phyloP scores from a whole-genome alignment of 2,888 invertebrate genomes.

The Ochropacha duplaris region DNA sequence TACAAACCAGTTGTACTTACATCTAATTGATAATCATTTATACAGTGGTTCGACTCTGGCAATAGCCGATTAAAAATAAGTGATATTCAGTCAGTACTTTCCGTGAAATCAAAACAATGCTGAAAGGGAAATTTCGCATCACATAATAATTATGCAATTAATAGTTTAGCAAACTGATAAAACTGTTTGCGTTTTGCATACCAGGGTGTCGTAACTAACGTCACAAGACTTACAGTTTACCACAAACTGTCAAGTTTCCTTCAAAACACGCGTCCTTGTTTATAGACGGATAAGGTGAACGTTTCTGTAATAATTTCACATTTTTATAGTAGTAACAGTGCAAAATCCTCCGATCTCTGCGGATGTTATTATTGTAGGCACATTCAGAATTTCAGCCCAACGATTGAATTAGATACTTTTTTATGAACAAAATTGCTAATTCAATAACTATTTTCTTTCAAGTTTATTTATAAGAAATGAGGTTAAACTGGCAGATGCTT shows the following conservation, averaged over 20 bases:
- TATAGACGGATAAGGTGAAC: conserved; percentile 6
- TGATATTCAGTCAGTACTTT: background rate
- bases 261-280: conserved; percentile 3
- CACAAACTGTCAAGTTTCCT: conserved; percentile 3
- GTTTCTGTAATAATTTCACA: background rate
- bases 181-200: conserved; percentile 60
- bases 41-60: background rate
- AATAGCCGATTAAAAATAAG: no score
- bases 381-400: background rate
- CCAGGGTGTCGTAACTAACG: conserved; percentile 43
- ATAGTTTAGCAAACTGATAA: conserved; percentile 60
- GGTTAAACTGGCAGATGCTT: conserved; percentile 1
- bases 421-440: conserved; percentile 1
- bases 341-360: conserved; percentile 22
- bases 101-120: background rate
- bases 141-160: conserved; percentile 27
- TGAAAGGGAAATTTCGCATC: background rate
- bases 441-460: conserved; percentile 3
- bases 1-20: background rate
- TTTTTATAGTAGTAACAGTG: background rate
- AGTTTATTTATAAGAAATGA: conserved; percentile 3
- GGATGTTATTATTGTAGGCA: conserved; percentile 20
- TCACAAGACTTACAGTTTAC: conserved; percentile 18
- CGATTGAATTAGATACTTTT: background rate
- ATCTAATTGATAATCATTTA: background rate